Conservation (phyloP, 2,113 vertebrate species). For the Xenotilapia longispinis region DNA sequence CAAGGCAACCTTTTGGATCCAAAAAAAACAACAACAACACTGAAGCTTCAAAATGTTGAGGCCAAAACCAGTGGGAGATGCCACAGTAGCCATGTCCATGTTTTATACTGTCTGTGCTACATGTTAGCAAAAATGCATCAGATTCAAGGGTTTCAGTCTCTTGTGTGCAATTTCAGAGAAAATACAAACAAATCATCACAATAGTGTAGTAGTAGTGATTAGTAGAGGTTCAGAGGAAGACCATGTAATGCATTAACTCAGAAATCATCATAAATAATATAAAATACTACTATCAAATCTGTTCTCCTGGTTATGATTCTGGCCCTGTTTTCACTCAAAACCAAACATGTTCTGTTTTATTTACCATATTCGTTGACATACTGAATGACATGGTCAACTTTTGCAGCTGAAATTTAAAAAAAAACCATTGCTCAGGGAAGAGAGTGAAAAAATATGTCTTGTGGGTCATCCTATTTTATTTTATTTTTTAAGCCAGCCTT, state of each 20-base stretch:
- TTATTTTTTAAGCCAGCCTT: neutral
- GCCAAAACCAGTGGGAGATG: neutral
- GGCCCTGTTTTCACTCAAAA: neutral
- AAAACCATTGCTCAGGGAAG: neutral
- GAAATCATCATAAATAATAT: neutral
- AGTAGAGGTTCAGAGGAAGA: neutral
- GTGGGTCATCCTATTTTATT: neutral
- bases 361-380: neutral
- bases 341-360: neutral
- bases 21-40: neutral
- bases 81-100: neutral
- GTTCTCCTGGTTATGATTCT: neutral
- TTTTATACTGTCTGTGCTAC: neutral
- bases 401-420: neutral
- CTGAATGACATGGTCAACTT: neutral
- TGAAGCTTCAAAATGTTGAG: neutral
- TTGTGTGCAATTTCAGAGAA: neutral
- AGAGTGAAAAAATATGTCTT: neutral
- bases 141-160: neutral
- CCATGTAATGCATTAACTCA: neutral
- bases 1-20: neutral
- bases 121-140: neutral
- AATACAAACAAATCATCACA: neutral
- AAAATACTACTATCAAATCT: neutral
- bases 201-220: neutral